Evolutionary conservation across 2,113 vertebrate species (phyloP), one percentile per base, ranked within the genome.

Genomic region (Vimba vimba): DNA sequence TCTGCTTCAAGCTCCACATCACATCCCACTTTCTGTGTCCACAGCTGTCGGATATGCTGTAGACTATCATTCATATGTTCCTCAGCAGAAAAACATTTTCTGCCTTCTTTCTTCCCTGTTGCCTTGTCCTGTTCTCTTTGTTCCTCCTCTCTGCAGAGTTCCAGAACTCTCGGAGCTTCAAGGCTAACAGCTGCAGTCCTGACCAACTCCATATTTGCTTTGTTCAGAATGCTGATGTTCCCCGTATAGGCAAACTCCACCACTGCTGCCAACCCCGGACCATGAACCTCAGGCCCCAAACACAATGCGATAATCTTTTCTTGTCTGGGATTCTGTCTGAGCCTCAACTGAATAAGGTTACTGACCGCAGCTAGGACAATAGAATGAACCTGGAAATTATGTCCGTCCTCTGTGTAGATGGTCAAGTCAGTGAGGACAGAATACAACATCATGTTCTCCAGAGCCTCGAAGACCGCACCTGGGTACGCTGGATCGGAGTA

Each of bases 181-280:
- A 98, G 86, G 0, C 33, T 86, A 36, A n/a, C 77, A 15, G 96
- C 96, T 0, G 95, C 93, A 0, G 85, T 88, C 71, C 92, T 87
- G 60, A 97, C 90, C n/a, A 93, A 93, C 0, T 5, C 27, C 0
- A 88, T 7, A 0, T 21, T 89, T 25, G 85, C 83, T 66, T 60
- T 0, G 2, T 68, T 89, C 88, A 94, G 85, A 66, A 59, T 13
- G 1, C 93, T 57, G 3, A 94, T 86, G 25, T 80, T n/a, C 13
- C 97, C 97, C 3, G 91, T 92, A 6, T 98, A 98, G 75, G 97
- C 96, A 23, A 98, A 98, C 83, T 95, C 91, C 33, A 98, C 89
- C 73, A 97, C 85, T 0, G 94, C 94, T 66, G 94, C 92, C 86
- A 96, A 90, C 66, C 94, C 95, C 10, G 78, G 17, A 19, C 27